Conservation (phyloP, 1,140 invertebrate species). For the Glossosoma conforme region DNA sequence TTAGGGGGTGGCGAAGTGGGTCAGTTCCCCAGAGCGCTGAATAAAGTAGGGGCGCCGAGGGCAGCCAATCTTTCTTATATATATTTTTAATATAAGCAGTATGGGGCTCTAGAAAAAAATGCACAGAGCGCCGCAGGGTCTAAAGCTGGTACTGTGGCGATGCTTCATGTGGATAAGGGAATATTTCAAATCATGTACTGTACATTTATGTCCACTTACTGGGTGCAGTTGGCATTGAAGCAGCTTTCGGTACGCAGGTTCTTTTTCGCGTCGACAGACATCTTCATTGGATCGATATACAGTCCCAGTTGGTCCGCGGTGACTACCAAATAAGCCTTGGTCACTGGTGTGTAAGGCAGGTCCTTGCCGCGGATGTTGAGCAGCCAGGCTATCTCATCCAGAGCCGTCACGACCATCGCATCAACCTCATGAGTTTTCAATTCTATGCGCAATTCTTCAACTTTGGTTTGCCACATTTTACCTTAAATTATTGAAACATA, state of each 20-base stretch:
- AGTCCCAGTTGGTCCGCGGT: slow-evolving; percentile 57
- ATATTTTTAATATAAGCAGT: no score
- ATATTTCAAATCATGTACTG: slow-evolving; percentile 6
- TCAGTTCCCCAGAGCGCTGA: no score
- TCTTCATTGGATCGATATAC: slow-evolving; percentile 58
- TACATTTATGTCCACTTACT: slow-evolving; percentile 57
- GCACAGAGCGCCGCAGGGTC: no score
- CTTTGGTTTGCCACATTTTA: slow-evolving; percentile 65
- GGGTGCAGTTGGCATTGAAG: slow-evolving; percentile 58
- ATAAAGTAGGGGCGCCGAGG: no score
- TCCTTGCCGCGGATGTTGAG: slow-evolving; percentile 93
- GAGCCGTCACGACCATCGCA: slow-evolving; percentile 77
- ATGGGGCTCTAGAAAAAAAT: no score
- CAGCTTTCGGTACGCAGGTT: slow-evolving; percentile 56
- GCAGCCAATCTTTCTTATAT: no score
- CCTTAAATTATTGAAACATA: slow-evolving; percentile 16
- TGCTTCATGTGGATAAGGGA: no score
- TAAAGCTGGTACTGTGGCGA: no score
- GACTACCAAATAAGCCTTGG: slow-evolving; percentile 70
- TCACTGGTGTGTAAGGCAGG: slow-evolving; percentile 83
- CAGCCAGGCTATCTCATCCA: slow-evolving; percentile 93
- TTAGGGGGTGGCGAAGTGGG: no score
- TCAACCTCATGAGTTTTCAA: slow-evolving; percentile 63
- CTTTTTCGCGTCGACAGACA: slow-evolving; percentile 50
- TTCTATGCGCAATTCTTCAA: slow-evolving; percentile 60